Evolutionary conservation across 2,888 invertebrate species (phyloP).

Genomic region (Plebejus argus): DNA sequence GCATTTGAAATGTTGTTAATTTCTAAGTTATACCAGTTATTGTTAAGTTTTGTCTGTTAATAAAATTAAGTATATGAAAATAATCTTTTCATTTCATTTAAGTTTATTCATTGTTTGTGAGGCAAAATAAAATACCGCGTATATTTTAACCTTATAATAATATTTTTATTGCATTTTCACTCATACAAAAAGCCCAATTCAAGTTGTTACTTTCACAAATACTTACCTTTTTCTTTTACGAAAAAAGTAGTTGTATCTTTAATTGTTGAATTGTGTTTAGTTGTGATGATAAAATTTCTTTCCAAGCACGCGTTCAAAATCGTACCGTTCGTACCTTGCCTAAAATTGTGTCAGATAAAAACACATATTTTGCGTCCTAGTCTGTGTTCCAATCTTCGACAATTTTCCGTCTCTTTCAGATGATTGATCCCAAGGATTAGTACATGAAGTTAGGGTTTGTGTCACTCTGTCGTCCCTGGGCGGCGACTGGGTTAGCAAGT

Average conservation of each 20-base stretch:
- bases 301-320: not conserved
- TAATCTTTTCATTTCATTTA: not conserved
- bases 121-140: not conserved
- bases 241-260: not conserved
- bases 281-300: not conserved
- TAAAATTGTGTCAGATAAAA: constrained; percentile 52
- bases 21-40: not conserved
- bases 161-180: constrained; percentile 60
- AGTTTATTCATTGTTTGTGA: not conserved
- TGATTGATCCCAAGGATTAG: constrained; percentile 39
- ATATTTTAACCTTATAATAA: not conserved
- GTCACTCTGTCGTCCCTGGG: constrained; percentile 60
- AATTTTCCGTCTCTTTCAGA: constrained; percentile 44
- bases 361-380: constrained; percentile 66
- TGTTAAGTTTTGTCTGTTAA: constrained; percentile 11
- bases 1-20: not conserved
- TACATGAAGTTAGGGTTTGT: constrained; percentile 74
- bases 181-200: constrained; percentile 42
- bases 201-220: not conserved
- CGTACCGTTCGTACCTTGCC: not conserved
- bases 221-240: not conserved
- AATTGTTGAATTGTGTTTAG: not conserved
- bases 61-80: not conserved
- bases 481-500: constrained; percentile 54
- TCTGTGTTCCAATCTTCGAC: constrained; percentile 57